phyloP scores from a whole-genome alignment of 2,113 vertebrate species.

The Irena cyanogastra region DNA sequence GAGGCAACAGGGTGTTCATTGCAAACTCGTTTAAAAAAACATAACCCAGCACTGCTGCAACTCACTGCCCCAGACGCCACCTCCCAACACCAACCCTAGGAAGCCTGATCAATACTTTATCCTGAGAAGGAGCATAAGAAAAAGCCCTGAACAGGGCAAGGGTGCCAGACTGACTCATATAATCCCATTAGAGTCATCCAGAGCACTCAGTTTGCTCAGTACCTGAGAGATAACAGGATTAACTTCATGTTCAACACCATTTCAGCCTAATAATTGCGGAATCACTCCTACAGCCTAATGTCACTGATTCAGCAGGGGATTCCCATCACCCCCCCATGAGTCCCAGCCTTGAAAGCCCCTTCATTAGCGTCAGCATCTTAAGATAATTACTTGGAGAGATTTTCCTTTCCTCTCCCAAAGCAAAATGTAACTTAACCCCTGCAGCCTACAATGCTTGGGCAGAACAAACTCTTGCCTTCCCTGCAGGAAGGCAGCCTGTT shows the following conservation, averaged over 20 bases:
- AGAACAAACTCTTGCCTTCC: background rate
- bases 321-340: background rate
- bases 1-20: background rate
- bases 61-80: background rate
- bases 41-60: background rate
- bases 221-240: slow-evolving; percentile 49
- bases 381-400: slow-evolving; percentile 26
- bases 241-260: slow-evolving; percentile 29
- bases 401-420: slow-evolving; percentile 31
- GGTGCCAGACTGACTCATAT: background rate
- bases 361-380: slow-evolving; percentile 26
- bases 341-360: background rate
- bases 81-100: background rate
- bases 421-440: background rate
- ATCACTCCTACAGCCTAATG: background rate
- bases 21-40: background rate
- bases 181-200: slow-evolving; percentile 34
- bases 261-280: slow-evolving; percentile 14
- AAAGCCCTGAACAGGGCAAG: background rate
- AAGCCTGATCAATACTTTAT: background rate
- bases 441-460: fast-evolving
- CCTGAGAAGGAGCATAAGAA: background rate
- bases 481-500: background rate
- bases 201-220: slow-evolving; percentile 13
- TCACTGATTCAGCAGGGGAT: background rate